Evolutionary conservation across 1,140 invertebrate species (phyloP).

Genomic region (Diprion similis): DNA sequence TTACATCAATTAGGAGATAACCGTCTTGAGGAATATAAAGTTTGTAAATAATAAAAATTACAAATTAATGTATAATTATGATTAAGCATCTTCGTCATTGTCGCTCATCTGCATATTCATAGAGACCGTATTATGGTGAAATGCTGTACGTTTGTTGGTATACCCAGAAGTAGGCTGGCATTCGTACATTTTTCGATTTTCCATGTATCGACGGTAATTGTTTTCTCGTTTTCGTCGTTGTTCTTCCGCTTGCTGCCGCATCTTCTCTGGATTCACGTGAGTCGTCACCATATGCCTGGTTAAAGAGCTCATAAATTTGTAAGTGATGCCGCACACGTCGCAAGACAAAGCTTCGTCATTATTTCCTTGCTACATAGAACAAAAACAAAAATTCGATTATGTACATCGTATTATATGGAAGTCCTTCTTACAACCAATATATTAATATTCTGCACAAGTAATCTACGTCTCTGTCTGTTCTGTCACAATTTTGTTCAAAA

Average conservation of each 20-base stretch:
- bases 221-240: slow-evolving; percentile 58
- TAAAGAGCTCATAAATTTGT: slow-evolving; percentile 61
- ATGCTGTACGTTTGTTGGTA: slow-evolving; percentile 34
- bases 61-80: not conserved
- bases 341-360: slow-evolving; percentile 58
- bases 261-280: slow-evolving; percentile 59
- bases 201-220: slow-evolving; percentile 57
- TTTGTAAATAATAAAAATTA: too few relatives aligned
- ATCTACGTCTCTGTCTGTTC: too few relatives aligned
- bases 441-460: too few relatives aligned
- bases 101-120: not conserved
- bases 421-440: too few relatives aligned
- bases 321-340: slow-evolving; percentile 60
- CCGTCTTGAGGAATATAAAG: too few relatives aligned
- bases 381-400: not conserved
- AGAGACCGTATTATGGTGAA: not conserved
- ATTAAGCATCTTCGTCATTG: not conserved
- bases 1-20: too few relatives aligned
- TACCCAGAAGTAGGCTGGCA: slow-evolving; percentile 45
- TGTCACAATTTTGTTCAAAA: too few relatives aligned
- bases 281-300: slow-evolving; percentile 61
- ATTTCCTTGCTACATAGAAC: slow-evolving; percentile 45
- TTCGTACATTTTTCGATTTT: slow-evolving; percentile 59
- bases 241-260: slow-evolving; percentile 58
- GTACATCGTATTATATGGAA: too few relatives aligned